Conservation (phyloP, 2,797 vertebrate species). For the Allobates femoralis region DNA sequence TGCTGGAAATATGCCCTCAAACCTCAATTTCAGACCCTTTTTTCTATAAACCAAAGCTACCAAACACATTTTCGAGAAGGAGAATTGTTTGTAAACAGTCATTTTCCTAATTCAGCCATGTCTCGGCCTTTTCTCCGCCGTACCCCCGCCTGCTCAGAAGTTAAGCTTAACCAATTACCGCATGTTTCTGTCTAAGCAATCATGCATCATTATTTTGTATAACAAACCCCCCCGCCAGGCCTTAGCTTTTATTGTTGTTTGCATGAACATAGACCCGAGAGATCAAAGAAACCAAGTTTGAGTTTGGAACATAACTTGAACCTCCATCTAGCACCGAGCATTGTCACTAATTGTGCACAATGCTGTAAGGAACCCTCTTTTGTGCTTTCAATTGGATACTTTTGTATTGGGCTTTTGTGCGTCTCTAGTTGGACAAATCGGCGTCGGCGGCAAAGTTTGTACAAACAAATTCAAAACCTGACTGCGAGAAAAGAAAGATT, state of each 20-base stretch:
- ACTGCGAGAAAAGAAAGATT: conserved; percentile 28
- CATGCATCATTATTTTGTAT: conserved; percentile 58
- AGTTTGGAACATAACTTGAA: conserved; percentile 45
- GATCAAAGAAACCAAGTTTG: conserved; percentile 44
- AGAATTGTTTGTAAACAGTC: conserved; percentile 58
- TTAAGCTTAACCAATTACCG: conserved; percentile 45
- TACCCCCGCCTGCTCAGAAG: conserved; percentile 46
- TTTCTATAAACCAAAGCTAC: not conserved
- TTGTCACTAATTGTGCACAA: conserved; percentile 43
- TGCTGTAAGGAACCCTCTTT: not conserved
- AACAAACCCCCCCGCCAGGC: conserved; percentile 30
- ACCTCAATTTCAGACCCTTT: conserved; percentile 16
- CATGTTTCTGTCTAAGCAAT: conserved; percentile 50
- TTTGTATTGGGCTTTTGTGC: conserved; percentile 34
- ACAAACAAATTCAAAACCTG: conserved; percentile 43
- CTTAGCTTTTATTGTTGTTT: conserved; percentile 44
- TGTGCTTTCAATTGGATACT: conserved; percentile 36
- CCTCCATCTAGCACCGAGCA: conserved; percentile 19
- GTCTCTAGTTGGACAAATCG: conserved; percentile 29
- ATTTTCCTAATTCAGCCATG: conserved; percentile 45
- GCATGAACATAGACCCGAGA: conserved; percentile 31
- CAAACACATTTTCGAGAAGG: conserved; percentile 4
- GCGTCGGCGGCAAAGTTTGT: not conserved
- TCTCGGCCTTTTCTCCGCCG: conserved; percentile 30
- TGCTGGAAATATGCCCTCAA: conserved; percentile 17